Evolutionary conservation across 1,140 invertebrate species (phyloP), one percentile per base, ranked within the genome.

Genomic region (Pseudomyrmex concolor): DNA sequence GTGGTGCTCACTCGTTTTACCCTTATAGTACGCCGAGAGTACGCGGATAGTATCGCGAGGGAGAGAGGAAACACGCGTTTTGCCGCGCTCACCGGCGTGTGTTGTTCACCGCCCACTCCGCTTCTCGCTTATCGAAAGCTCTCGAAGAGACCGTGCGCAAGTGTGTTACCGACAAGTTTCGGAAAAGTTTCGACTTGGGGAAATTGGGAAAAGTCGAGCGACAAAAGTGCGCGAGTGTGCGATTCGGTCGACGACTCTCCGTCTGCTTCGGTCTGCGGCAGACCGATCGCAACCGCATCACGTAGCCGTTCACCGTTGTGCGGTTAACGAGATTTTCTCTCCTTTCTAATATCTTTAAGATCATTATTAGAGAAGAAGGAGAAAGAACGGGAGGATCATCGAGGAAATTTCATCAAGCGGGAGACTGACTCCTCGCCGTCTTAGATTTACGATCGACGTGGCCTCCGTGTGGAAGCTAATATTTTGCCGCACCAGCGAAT

Each of bases 231-330:
- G 54, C 76, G 54, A 48, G n/a, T 78, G 51, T 48, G 17, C 34
- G 64, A 57, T 43, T 71, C 66, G 76, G 66, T 80, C 64, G 66
- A 80, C 66, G 66, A 59, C 76, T 70, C 76, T 70, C n/a, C 15
- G 66, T 80, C 13, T 48, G 54, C 13, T 59, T 48, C 66, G 43
- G 43, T 9, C 48, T 13, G 25, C 9, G 4, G 2, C 43, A 54
- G 19, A 7, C 66, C 66, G 66, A 12, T 71, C 59, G 43, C 48
- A 12, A 43, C 10, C 22, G 54, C 66, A 10, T 25, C 54, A 43
- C n/a, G 9, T 25, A 60, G 57, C n/a, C 12, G n/a, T 57, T 15
- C 34, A 17, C 48, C 51, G 22, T 10, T 9, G 25, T 34, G 51
- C 7, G 9, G 9, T 57, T 43, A 70, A 64, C 17, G 66, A 70